Base-by-base conservation (phyloP, 2,797 vertebrate genomes). In the Momotus momota region DNA sequence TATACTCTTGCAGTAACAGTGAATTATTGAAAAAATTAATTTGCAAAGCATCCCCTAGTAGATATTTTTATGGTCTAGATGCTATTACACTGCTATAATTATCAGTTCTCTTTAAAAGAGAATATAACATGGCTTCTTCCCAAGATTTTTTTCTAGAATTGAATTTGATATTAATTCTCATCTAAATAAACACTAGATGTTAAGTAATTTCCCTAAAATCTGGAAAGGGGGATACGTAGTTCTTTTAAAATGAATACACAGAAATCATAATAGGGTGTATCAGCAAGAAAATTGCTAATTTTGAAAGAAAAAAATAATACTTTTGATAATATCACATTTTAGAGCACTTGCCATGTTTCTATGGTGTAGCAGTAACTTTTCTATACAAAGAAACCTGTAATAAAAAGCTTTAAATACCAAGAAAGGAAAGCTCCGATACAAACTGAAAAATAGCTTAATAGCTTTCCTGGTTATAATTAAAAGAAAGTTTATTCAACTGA, bases 381-480 rank as follows among this genome's bases (percentile, higher is more conserved):
- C 45, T 77, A 17, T 70, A 87, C 25, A 80, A 85, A 82, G 62
- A 62, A 93, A 92, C 10, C 5, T 27, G 2, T 67, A 87, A 82
- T 70, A 70, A 92, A 67, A 27, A 66, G 10, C 31, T 87, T 89
- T 71, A 85, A 93, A 89, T 57, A 51, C 5, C 23, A 74, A 22
- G 43, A 91, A 89, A 17, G 0, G 9, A 92, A 85, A 71, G n/a
- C 21, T 94, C 16, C 17, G 40, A 33, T 82, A 92, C 16, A 60
- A 89, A 74, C 3, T 70, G 26, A 80, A 75, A 81, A 84, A 86
- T 60, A 65, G 20, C 22, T 92, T 69, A 85, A 61, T 60, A 49
- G n/a, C 57, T 89, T 92, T 94, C 17, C 21, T 43, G 17, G 20
- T 78, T 87, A 49, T 85, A 96, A 92, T 87, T 86, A 91, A 89